Evolutionary conservation across 1,140 invertebrate genomes (phyloP).

Genomic region (Sweltsa coloradensis): DNA sequence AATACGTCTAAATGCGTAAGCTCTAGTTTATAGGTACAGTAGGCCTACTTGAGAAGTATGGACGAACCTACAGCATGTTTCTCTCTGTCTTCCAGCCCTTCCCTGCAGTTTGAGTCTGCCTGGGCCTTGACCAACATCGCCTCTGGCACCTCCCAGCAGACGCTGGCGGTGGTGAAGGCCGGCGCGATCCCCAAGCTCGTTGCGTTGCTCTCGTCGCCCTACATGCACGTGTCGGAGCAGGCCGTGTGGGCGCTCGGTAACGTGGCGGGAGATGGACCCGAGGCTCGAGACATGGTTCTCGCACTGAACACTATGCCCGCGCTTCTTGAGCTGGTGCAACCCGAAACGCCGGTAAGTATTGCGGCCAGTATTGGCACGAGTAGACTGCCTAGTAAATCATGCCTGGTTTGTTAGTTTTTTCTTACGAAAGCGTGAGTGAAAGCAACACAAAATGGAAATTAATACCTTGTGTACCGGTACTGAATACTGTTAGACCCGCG

Average conservation of each 20-base stretch:
- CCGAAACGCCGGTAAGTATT: slow-evolving; percentile 36
- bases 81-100: slow-evolving; percentile 42
- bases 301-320: slow-evolving; percentile 44
- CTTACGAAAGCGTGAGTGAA: no score
- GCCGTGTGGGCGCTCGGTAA: slow-evolving; percentile 97
- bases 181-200: slow-evolving; percentile 83
- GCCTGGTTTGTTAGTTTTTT: no score
- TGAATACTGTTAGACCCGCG: no score
- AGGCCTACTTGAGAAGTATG: not conserved
- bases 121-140: slow-evolving; percentile 99
- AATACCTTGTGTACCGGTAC: no score
- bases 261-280: slow-evolving; percentile 83
- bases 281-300: slow-evolving; percentile 63
- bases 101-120: slow-evolving; percentile 91
- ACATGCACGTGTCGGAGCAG: slow-evolving; percentile 81
- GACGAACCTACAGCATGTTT: not conserved
- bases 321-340: slow-evolving; percentile 50
- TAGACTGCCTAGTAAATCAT: no score
- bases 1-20: no score
- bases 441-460: no score
- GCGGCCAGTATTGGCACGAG: no score
- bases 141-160: slow-evolving; percentile 67
- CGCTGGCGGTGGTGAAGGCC: slow-evolving; percentile 50
- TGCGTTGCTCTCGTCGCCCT: slow-evolving; percentile 54
- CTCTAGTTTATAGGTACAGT: no score